A percentile compares a stretch with the other conserved stretches of the same genome.
Evolutionary conservation across 2,113 vertebrate genomes (phyloP).

Genomic region (Aldabrachelys gigantea): DNA sequence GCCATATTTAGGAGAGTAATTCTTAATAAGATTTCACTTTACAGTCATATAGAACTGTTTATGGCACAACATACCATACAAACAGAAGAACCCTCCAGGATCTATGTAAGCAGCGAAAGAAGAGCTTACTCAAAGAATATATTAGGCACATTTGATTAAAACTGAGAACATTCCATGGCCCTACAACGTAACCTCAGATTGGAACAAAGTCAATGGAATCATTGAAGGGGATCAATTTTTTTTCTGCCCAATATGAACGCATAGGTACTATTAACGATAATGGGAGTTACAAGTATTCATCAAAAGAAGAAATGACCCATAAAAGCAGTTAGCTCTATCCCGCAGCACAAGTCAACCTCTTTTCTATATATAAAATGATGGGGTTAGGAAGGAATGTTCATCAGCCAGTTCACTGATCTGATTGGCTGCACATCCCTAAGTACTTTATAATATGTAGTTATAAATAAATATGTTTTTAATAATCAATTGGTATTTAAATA

Average conservation of each 20-base stretch:
- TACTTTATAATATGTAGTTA: constrained; percentile 68
- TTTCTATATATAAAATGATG: constrained; percentile 68
- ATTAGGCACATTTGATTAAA: constrained; percentile 28
- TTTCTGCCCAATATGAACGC: constrained; percentile 64
- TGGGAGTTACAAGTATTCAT: constrained; percentile 69
- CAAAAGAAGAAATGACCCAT: constrained; percentile 75
- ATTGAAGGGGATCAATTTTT: constrained; percentile 42
- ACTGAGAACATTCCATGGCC: not conserved
- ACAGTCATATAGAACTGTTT: not conserved
- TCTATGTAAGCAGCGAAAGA: not conserved
- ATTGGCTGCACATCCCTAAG: constrained; percentile 22
- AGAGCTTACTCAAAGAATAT: not conserved
- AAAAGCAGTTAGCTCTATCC: constrained; percentile 70
- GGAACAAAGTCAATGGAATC: constrained; percentile 40
- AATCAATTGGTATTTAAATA: constrained; percentile 76
- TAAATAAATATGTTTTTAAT: constrained; percentile 72
- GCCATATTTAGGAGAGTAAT: not conserved
- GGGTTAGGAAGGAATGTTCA: constrained; percentile 53
- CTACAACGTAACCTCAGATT: constrained; percentile 22
- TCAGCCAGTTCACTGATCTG: constrained; percentile 37
- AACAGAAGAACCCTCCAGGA: not conserved
- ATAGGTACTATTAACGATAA: constrained; percentile 58
- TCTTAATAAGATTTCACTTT: accelerated
- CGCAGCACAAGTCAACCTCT: constrained; percentile 58
- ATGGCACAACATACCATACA: not conserved